phyloP scores from a whole-genome alignment of 1,140 invertebrate species.

The Drosophila ananassae region DNA sequence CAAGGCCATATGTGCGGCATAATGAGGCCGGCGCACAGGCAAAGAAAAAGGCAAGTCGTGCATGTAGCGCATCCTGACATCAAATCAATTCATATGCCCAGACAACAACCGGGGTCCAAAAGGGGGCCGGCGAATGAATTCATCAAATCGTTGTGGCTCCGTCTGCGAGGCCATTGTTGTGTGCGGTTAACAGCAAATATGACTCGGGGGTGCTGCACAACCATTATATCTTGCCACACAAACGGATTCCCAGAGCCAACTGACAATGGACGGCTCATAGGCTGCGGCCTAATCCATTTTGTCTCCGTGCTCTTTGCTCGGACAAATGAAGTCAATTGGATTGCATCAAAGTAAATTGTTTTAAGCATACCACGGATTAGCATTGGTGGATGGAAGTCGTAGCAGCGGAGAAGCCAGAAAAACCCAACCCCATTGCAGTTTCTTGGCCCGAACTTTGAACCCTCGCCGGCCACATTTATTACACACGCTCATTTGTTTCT shows the following conservation, averaged over 20 bases:
- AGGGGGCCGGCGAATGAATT: constrained; percentile 40
- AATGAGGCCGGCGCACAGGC: constrained; percentile 58
- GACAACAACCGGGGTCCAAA: background rate
- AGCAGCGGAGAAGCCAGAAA: background rate
- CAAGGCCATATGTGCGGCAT: constrained; percentile 78
- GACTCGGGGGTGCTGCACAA: constrained; percentile 64
- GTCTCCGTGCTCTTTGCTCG: constrained; percentile 60
- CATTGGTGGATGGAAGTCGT: constrained; percentile 55
- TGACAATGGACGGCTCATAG: constrained; percentile 46
- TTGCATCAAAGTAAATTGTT: constrained; percentile 82
- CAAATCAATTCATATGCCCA: constrained; percentile 78
- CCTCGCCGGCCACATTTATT: constrained; percentile 62
- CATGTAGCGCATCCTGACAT: constrained; percentile 70
- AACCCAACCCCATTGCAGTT: constrained; percentile 54
- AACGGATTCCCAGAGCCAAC: constrained; percentile 27
- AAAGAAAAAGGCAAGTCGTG: constrained; percentile 64
- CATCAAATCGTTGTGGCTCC: constrained; percentile 60
- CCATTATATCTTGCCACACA: constrained; percentile 32
- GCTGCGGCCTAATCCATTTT: constrained; percentile 70
- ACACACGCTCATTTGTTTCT: constrained; percentile 76
- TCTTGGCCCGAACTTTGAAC: constrained; percentile 62
- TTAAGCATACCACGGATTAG: constrained; percentile 75
- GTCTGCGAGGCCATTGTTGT: constrained; percentile 52
- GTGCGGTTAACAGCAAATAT: constrained; percentile 74
- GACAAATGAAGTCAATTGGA: constrained; percentile 82